phyloP scores from a whole-genome alignment of 2,797 vertebrate species.

The Gymnopithys bicolor region DNA sequence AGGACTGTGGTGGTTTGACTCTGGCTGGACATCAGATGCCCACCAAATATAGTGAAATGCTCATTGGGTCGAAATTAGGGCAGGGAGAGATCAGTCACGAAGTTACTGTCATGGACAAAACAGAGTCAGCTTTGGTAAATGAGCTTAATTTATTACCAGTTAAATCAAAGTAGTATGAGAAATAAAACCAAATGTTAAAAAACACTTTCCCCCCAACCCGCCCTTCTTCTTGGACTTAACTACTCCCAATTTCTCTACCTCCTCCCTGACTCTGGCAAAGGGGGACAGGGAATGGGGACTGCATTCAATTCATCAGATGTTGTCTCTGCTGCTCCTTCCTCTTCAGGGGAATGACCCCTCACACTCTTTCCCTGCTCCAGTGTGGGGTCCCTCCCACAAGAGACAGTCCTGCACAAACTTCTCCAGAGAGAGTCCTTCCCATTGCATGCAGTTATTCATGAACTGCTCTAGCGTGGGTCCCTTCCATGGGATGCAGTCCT shows the following conservation, averaged over 20 bases:
- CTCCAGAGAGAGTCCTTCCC: neutral
- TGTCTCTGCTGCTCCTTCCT: neutral
- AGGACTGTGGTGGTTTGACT: neutral
- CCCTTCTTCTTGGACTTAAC: neutral
- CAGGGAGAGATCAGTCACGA: neutral
- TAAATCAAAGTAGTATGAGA: neutral
- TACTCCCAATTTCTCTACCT: neutral
- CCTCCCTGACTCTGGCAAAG: fast-evolving
- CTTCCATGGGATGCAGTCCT: neutral
- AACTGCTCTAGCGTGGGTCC: neutral
- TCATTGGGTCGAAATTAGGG: neutral
- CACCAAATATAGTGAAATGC: neutral
- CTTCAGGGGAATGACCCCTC: neutral
- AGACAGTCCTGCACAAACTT: neutral
- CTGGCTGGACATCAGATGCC: neutral
- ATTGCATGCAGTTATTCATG: neutral
- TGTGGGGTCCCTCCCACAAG: neutral
- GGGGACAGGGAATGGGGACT: too few species aligned
- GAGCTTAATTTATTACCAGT: neutral
- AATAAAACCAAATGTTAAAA: neutral
- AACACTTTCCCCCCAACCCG: neutral
- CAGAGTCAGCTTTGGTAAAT: neutral
- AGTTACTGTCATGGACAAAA: neutral
- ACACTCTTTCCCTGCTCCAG: neutral
- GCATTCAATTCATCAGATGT: neutral